Evolutionary conservation across 2,113 vertebrate genomes (phyloP).

Genomic region (Aegypius monachus): DNA sequence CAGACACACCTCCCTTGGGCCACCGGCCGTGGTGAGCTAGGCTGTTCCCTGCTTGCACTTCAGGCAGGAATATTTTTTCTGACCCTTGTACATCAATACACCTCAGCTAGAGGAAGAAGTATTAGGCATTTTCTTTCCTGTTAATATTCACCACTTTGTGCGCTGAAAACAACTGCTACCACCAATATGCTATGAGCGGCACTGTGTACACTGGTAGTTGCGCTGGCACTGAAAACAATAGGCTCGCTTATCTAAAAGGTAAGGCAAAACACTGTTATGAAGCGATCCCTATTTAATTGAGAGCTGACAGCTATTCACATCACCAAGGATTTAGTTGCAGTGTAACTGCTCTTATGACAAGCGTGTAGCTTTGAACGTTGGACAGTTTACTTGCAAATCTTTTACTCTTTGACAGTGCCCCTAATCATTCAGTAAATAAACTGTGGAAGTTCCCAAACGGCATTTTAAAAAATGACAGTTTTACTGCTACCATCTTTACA

Average conservation of each 20-base stretch:
- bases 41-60: not conserved
- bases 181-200: not conserved
- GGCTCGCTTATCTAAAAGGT: not conserved
- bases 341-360: conserved; percentile 7
- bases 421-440: conserved; percentile 41
- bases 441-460: not conserved
- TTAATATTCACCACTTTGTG: not conserved
- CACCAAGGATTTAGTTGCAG: conserved; percentile 1
- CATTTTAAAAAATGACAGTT: conserved; percentile 8
- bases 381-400: conserved; percentile 1
- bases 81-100: not conserved
- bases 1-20: not conserved
- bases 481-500: not conserved
- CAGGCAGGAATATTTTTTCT: not conserved
- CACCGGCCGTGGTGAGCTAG: fast-evolving
- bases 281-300: not conserved
- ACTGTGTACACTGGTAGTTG: not conserved
- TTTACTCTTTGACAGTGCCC: not conserved
- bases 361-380: not conserved
- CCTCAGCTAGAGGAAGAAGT: not conserved
- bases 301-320: conserved; percentile 35
- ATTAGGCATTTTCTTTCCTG: not conserved
- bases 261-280: not conserved
- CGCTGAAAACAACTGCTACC: not conserved
- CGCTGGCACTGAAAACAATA: not conserved